Conservation (phyloP, 2,113 vertebrate species). For the Archilochus colubris region DNA sequence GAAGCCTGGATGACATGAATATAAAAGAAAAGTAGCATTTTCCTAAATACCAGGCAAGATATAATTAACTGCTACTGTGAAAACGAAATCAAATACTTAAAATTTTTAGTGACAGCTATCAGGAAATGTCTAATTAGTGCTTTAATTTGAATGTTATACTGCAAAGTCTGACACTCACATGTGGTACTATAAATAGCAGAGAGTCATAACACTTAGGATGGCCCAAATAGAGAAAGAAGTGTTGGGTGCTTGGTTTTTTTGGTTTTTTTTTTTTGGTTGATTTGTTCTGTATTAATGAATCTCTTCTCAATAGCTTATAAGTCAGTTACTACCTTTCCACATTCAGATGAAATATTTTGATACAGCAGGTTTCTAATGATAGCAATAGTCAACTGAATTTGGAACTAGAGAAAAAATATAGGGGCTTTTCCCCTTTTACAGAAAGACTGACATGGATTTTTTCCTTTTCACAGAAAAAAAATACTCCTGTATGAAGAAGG, state of each 20-base stretch:
- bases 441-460: neutral
- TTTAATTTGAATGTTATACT: neutral
- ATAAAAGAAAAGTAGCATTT: neutral
- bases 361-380: neutral
- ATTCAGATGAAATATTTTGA: neutral
- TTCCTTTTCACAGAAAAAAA: neutral
- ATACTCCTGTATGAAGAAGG: neutral
- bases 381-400: neutral
- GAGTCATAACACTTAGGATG: neutral
- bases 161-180: neutral
- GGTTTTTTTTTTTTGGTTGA: neutral
- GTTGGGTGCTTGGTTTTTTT: no score
- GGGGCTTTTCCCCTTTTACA: neutral
- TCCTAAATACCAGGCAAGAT: neutral
- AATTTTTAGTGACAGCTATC: neutral
- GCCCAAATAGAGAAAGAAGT: neutral
- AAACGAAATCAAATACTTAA: neutral
- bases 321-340: neutral
- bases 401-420: neutral
- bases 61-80: neutral
- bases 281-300: neutral
- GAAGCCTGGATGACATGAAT: neutral
- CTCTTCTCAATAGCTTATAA: neutral
- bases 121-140: neutral
- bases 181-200: neutral